A percentile compares a stretch with the other conserved stretches of the same genome.
phyloP scores from a whole-genome alignment of 1,140 invertebrate species.

The Pentalonia nigronervosa region DNA sequence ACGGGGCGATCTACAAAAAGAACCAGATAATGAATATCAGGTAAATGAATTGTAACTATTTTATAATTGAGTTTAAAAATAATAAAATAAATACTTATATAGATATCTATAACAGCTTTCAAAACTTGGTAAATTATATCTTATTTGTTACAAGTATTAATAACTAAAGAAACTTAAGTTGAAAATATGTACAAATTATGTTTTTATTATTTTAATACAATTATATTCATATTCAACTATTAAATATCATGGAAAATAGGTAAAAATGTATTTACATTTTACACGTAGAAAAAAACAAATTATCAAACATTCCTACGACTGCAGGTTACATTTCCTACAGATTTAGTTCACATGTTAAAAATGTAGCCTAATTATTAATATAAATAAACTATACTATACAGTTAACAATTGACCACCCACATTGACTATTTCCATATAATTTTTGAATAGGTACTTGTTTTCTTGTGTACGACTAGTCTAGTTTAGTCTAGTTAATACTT shows the following conservation, averaged over 20 bases:
- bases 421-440: neutral
- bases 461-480: neutral
- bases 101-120: neutral
- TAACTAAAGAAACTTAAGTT: neutral
- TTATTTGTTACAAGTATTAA: neutral
- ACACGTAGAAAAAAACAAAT: neutral
- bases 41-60: constrained; percentile 63
- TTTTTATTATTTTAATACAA: neutral
- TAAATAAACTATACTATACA: neutral
- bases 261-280: neutral
- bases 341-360: neutral
- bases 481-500: neutral
- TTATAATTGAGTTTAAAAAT: neutral
- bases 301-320: neutral
- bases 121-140: neutral
- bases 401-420: neutral
- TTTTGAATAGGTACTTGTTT: no score
- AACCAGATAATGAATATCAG: constrained; percentile 84
- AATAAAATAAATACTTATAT: neutral
- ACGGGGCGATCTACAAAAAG: constrained; percentile 83
- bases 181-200: neutral
- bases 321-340: neutral
- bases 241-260: no score
- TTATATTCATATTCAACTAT: neutral
- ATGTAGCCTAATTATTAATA: neutral